Evolutionary conservation across 2,888 invertebrate genomes (phyloP).

Genomic region (Parascotia fuliginaria): DNA sequence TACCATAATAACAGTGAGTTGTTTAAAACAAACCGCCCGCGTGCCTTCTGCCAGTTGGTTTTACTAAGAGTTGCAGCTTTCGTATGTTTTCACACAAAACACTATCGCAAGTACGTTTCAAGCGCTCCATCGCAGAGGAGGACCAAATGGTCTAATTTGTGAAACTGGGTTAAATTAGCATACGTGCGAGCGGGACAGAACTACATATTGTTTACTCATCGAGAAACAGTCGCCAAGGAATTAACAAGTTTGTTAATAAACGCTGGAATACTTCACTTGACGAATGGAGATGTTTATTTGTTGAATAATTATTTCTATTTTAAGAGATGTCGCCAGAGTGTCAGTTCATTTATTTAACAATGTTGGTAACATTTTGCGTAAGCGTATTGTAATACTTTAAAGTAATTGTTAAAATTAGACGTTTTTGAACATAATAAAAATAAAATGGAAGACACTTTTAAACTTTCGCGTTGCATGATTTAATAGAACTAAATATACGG

Average conservation of each 20-base stretch:
- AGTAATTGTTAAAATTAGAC: too few relatives aligned
- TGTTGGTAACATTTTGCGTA: too few relatives aligned
- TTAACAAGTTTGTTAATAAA: conserved; percentile 51
- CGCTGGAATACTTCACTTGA: conserved; percentile 6
- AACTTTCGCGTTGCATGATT: too few relatives aligned
- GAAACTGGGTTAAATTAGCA: conserved; percentile 52
- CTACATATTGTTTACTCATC: conserved; percentile 48
- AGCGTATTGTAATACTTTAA: too few relatives aligned
- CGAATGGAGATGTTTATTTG: conserved; percentile 4
- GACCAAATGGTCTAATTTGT: conserved; percentile 40
- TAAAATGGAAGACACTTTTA: too few relatives aligned
- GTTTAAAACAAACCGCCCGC: too few relatives aligned
- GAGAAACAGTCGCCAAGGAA: conserved; percentile 43
- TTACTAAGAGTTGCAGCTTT: conserved; percentile 18
- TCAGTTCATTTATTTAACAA: too few relatives aligned
- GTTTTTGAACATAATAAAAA: too few relatives aligned
- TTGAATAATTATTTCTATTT: conserved; percentile 3
- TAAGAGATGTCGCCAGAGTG: neutral
- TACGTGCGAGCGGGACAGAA: conserved; percentile 26
- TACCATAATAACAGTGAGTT: too few relatives aligned
- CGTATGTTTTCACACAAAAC: conserved; percentile 36
- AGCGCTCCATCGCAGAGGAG: conserved; percentile 14
- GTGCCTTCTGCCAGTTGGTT: conserved; percentile 3
- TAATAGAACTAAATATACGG: too few relatives aligned
- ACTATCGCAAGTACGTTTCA: conserved; percentile 27